phyloP scores from a whole-genome alignment of 2,888 invertebrate species.

The Orchesella flavescens region DNA sequence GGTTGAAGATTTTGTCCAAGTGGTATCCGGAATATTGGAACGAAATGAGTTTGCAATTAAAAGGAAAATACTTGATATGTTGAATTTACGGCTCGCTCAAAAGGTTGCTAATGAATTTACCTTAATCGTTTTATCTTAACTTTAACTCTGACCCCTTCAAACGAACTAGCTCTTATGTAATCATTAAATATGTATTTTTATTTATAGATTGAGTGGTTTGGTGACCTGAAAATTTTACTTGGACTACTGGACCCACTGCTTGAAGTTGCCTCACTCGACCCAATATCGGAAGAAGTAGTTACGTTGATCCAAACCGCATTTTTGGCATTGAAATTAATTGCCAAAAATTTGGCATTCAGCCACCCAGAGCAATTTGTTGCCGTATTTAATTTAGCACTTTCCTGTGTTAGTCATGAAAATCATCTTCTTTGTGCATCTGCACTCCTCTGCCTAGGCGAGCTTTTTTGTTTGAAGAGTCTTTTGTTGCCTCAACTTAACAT shows the following conservation, averaged over 20 bases:
- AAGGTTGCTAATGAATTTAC: constrained; percentile 55
- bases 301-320: constrained; percentile 87
- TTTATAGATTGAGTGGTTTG: constrained; percentile 71
- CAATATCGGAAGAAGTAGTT: constrained; percentile 78
- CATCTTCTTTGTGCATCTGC: constrained; percentile 71
- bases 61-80: constrained; percentile 71
- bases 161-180: background rate
- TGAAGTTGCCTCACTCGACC: constrained; percentile 74
- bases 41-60: constrained; percentile 67
- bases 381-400: constrained; percentile 73
- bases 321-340: constrained; percentile 87
- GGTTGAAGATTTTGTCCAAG: constrained; percentile 66
- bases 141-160: background rate
- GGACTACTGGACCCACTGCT: constrained; percentile 80
- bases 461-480: constrained; percentile 72
- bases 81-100: constrained; percentile 69
- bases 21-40: constrained; percentile 58
- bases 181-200: constrained; percentile 2
- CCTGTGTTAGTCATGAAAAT: constrained; percentile 60
- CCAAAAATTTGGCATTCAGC: constrained; percentile 81
- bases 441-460: constrained; percentile 74
- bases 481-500: constrained; percentile 67
- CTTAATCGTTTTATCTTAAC: background rate
- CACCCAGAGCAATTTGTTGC: constrained; percentile 83
- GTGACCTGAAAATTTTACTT: constrained; percentile 65